These are phyloP conservation scores for Drosophila obscura DNA, from an alignment of 1,140 invertebrate genomes.

Conservation along the genomic window DNA sequence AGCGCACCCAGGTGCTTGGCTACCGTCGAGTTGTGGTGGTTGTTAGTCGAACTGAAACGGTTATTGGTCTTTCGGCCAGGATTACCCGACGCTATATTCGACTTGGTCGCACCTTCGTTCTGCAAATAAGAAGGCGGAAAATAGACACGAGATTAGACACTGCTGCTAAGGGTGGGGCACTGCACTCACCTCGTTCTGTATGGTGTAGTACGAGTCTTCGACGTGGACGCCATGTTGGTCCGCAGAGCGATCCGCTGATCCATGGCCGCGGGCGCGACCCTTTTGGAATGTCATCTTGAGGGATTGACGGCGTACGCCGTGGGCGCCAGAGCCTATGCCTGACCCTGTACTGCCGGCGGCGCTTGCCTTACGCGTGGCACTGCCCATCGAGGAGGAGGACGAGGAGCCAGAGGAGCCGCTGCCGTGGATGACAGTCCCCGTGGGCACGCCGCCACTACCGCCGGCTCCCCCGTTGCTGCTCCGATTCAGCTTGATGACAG, in stretches of 20 bases:
- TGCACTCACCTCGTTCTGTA: slow-evolving; percentile 89
- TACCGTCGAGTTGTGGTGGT: slow-evolving; percentile 43
- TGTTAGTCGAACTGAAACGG: slow-evolving; percentile 73
- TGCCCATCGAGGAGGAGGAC: slow-evolving; percentile 83
- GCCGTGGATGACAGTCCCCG: slow-evolving; percentile 63
- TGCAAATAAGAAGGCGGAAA: slow-evolving; percentile 45
- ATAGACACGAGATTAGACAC: neutral
- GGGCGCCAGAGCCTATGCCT: slow-evolving; percentile 77
- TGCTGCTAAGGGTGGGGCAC: neutral
- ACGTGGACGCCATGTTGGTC: slow-evolving; percentile 85
- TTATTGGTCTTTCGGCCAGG: slow-evolving; percentile 76
- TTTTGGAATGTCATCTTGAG: slow-evolving; percentile 93
- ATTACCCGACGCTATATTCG: slow-evolving; percentile 53
- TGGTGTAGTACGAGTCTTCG: slow-evolving; percentile 89
- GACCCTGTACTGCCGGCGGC: slow-evolving; percentile 19
- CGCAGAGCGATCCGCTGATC: slow-evolving; percentile 84
- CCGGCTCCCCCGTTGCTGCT: slow-evolving; percentile 73
- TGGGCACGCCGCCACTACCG: slow-evolving; percentile 50
- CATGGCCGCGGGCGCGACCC: slow-evolving; percentile 86
- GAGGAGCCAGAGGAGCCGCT: slow-evolving; percentile 32
- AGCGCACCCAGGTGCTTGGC: slow-evolving; percentile 37
- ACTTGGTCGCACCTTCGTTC: slow-evolving; percentile 79
- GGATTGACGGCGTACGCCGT: slow-evolving; percentile 86
- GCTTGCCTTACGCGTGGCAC: slow-evolving; percentile 63
- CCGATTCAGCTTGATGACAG: slow-evolving; percentile 89